Conservation (phyloP, 2,113 vertebrate genomes). For the Nestor notabilis region DNA sequence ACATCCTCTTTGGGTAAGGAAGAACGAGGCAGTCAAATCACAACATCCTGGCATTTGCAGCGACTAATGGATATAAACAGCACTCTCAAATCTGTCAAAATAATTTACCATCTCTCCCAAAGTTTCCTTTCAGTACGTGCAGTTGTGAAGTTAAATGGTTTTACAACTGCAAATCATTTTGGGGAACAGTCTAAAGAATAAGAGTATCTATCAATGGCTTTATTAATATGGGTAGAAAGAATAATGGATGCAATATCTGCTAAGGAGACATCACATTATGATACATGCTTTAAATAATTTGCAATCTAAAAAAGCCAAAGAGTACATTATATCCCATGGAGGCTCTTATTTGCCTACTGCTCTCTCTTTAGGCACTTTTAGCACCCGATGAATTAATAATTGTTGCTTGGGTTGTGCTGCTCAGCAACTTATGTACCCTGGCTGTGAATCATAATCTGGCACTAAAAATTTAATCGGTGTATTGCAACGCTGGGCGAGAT, state of each 20-base stretch:
- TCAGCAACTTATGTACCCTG: slow-evolving; percentile 4
- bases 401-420: slow-evolving; percentile 32
- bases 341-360: slow-evolving; percentile 24
- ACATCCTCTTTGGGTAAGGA: not conserved
- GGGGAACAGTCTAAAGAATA: not conserved
- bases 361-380: slow-evolving; percentile 44
- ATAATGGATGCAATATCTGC: slow-evolving; percentile 15
- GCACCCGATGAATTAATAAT: slow-evolving; percentile 60
- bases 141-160: not conserved
- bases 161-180: slow-evolving; percentile 33
- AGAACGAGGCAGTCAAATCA: slow-evolving; percentile 18
- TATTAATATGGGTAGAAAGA: slow-evolving; percentile 32
- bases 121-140: not conserved
- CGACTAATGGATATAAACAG: slow-evolving; percentile 29
- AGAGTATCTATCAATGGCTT: not conserved
- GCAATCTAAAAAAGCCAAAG: not conserved
- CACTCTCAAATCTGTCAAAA: slow-evolving; percentile 8
- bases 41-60: not conserved
- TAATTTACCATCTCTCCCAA: slow-evolving; percentile 1
- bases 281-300: not conserved
- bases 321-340: not conserved
- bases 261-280: not conserved
- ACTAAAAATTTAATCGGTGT: slow-evolving; percentile 56
- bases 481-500: not conserved
- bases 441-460: slow-evolving; percentile 51